Conservation (phyloP, 2,888 invertebrate species). For the Cremastobaeus sp. region DNA sequence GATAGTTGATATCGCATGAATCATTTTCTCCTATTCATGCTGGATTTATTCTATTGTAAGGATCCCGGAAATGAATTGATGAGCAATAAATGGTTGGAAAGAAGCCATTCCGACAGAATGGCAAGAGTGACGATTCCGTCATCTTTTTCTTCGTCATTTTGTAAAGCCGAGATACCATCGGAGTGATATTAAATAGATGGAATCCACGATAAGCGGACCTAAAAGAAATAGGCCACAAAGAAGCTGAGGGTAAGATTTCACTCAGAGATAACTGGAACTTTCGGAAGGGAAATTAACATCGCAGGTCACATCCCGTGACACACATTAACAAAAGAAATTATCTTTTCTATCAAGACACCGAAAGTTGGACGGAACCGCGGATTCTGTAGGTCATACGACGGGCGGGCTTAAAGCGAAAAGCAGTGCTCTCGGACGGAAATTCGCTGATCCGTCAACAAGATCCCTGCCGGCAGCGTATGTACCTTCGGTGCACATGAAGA, state of each 20-base stretch:
- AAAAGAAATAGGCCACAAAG: slow-evolving; percentile 6
- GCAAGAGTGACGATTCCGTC: not conserved
- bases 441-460: not conserved
- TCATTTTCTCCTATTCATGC: too few relatives aligned
- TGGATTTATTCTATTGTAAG: too few relatives aligned
- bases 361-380: too few relatives aligned
- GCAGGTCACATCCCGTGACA: not conserved
- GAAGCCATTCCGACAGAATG: not conserved
- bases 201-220: not conserved
- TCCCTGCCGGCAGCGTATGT: slow-evolving; percentile 31
- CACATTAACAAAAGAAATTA: not conserved
- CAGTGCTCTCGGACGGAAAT: not conserved
- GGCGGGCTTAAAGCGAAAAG: not conserved
- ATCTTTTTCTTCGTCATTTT: not conserved
- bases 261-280: not conserved
- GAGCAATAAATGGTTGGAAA: too few relatives aligned
- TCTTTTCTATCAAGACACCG: too few relatives aligned
- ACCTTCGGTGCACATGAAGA: slow-evolving; percentile 78
- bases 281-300: not conserved
- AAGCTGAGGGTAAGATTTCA: not conserved
- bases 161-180: not conserved
- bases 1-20: too few relatives aligned
- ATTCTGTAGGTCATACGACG: not conserved
- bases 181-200: too few relatives aligned
- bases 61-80: too few relatives aligned